These are phyloP conservation scores for Sebastes jordani DNA, from an alignment of 2,797 vertebrate species.

Conservation along the genomic window DNA sequence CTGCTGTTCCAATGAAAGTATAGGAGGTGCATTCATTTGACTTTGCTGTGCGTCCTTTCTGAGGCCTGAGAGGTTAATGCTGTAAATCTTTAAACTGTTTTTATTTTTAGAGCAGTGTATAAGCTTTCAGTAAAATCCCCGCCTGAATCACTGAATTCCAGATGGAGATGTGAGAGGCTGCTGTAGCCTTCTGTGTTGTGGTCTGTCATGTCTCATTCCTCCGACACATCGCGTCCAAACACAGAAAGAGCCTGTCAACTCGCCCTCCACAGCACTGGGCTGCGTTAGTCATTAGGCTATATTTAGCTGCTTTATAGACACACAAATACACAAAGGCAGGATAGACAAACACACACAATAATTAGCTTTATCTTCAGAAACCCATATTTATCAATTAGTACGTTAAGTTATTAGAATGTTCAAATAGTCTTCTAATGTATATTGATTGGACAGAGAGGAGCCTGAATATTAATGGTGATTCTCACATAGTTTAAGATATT, in stretches of 20 bases:
- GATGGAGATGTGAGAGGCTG: conserved; percentile 27
- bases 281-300: conserved; percentile 70
- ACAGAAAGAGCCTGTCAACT: conserved; percentile 42
- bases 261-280: conserved; percentile 38
- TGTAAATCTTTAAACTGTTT: conserved; percentile 23
- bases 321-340: conserved; percentile 29
- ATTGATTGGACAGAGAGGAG: conserved; percentile 10
- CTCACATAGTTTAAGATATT: background rate
- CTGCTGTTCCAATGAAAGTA: background rate
- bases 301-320: conserved; percentile 57
- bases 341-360: background rate
- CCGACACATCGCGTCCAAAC: conserved; percentile 43
- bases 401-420: background rate
- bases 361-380: background rate
- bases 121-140: conserved; percentile 14
- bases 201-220: conserved; percentile 57
- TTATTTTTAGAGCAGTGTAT: background rate
- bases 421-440: background rate
- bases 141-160: conserved; percentile 31
- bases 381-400: background rate
- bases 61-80: background rate
- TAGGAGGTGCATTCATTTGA: background rate
- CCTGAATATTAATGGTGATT: background rate
- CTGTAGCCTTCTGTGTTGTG: conserved; percentile 37
- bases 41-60: background rate